These are phyloP conservation scores for Acronicta leporina DNA, from an alignment of 2,888 invertebrate species.

Conservation along the genomic window DNA sequence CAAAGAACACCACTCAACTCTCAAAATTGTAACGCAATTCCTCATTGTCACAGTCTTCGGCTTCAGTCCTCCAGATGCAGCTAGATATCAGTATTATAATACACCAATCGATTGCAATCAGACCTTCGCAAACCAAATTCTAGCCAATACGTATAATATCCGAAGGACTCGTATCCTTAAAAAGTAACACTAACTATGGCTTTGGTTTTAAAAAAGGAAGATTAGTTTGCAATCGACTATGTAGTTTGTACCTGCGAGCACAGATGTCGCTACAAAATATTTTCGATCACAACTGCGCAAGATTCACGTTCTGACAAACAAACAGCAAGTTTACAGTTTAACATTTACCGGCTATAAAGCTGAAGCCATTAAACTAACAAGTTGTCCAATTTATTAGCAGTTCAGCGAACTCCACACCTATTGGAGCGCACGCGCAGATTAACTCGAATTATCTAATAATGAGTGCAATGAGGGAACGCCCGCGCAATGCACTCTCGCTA, in stretches of 20 bases:
- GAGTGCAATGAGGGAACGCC: conserved; percentile 65
- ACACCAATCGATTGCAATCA: too few relatives aligned
- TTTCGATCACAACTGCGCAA: conserved; percentile 1
- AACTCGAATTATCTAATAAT: conserved; percentile 79
- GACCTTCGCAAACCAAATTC: too few relatives aligned
- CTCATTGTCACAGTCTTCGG: too few relatives aligned
- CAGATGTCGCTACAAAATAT: conserved; percentile 6
- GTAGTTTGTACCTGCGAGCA: neutral
- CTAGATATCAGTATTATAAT: too few relatives aligned
- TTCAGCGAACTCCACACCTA: conserved; percentile 81
- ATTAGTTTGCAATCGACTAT: neutral
- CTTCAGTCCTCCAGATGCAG: too few relatives aligned
- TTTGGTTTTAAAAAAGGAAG: too few relatives aligned
- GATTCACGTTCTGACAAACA: neutral
- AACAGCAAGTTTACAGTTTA: conserved; percentile 18
- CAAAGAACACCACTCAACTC: too few relatives aligned
- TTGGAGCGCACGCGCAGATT: conserved; percentile 70
- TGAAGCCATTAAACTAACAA: conserved; percentile 59
- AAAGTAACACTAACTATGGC: too few relatives aligned
- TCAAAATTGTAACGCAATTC: too few relatives aligned
- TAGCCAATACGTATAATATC: too few relatives aligned
- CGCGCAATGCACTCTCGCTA: conserved; percentile 55
- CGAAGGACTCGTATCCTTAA: too few relatives aligned
- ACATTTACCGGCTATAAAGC: conserved; percentile 41
- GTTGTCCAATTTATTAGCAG: conserved; percentile 71